Conservation (phyloP, 2,797 vertebrate genomes). For the Spinus olivaceus region DNA sequence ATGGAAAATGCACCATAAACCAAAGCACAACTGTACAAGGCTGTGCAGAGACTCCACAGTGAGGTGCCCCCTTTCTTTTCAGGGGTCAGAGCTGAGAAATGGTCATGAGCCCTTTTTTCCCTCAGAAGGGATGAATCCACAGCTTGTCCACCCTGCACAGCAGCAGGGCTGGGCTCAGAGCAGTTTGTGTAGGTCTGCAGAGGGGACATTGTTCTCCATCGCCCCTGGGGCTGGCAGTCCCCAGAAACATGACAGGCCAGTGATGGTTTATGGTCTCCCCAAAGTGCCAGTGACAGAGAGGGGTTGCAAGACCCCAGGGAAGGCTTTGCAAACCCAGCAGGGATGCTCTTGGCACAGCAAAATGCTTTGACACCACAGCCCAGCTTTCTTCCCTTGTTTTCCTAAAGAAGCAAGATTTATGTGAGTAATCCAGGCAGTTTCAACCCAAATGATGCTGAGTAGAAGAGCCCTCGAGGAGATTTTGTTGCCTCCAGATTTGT, state of each 20-base stretch:
- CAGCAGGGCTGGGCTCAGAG: not conserved
- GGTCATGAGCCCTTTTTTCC: rapidly evolving
- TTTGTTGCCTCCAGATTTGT: not conserved
- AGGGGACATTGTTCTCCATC: not conserved
- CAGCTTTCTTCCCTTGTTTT: not conserved
- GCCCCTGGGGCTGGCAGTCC: rapidly evolving
- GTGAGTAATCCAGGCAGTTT: not conserved
- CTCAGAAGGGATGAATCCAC: not conserved
- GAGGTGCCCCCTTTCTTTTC: not conserved
- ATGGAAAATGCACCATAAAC: not conserved
- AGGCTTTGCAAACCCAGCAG: not conserved
- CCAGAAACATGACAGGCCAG: not conserved
- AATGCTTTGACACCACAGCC: slow-evolving; percentile 3
- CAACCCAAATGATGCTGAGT: not conserved
- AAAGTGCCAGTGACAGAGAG: not conserved
- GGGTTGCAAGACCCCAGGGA: not conserved
- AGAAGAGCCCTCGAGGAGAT: not conserved
- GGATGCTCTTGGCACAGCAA: not conserved
- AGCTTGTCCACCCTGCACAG: not conserved
- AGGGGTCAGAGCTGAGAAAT: not conserved
- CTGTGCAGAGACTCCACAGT: not conserved
- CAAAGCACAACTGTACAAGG: not conserved
- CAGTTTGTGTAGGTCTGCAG: not conserved
- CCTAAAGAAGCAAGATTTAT: slow-evolving; percentile 29
- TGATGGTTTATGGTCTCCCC: not conserved